Percentiles rank a stretch among this genome's conserved stretches.
Evolutionary conservation across 2,888 invertebrate genomes (phyloP).

Genomic region (Gymnocheta viridis): DNA sequence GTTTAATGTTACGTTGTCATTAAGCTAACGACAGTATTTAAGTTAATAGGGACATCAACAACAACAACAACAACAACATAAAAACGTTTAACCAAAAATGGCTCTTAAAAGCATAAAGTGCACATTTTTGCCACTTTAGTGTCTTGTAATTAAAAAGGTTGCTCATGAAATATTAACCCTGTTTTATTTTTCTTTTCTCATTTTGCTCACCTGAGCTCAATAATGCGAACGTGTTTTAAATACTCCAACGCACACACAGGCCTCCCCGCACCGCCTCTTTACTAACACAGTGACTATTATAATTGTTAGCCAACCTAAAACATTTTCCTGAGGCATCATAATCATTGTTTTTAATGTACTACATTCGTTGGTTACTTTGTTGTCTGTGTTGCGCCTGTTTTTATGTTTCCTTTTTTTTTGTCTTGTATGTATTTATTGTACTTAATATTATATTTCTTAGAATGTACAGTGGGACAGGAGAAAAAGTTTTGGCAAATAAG

Average conservation of each 20-base stretch:
- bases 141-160: conserved; percentile 81
- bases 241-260: not conserved
- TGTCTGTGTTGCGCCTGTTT: conserved; percentile 24
- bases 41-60: conserved; percentile 78
- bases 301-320: conserved; percentile 18
- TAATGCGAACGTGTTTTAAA: conserved; percentile 51
- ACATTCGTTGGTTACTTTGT: conserved; percentile 51
- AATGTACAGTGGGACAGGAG: not conserved
- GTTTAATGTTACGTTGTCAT: conserved; percentile 72
- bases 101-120: conserved; percentile 71
- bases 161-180: conserved; percentile 76
- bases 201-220: conserved; percentile 63
- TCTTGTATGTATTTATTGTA: not conserved
- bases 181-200: conserved; percentile 47
- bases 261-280: not conserved
- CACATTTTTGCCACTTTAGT: conserved; percentile 79
- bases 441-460: conserved; percentile 1
- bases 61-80: conserved; percentile 38
- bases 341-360: conserved; percentile 60
- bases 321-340: conserved; percentile 54
- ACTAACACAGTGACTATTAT: not conserved
- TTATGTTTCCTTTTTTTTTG: conserved; percentile 16
- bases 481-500: not conserved
- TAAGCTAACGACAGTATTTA: conserved; percentile 80
- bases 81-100: conserved; percentile 71